These are phyloP conservation scores for Amphilophus citrinellus DNA, from an alignment of 2,113 vertebrate genomes.

Conservation along the genomic window DNA sequence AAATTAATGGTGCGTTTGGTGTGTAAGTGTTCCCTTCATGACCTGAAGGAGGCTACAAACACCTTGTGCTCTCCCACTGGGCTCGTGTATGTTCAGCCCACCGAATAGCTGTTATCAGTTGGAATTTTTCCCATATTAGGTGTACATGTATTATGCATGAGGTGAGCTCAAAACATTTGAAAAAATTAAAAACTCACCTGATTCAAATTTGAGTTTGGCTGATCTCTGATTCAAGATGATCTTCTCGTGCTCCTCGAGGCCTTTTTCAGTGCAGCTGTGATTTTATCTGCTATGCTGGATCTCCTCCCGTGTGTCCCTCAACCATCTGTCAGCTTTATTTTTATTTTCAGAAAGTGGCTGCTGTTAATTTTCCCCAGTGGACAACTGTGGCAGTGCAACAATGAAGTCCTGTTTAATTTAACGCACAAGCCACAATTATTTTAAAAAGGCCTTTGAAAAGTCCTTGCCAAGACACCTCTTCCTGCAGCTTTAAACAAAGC, in stretches of 20 bases:
- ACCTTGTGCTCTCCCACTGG: too few relatives aligned
- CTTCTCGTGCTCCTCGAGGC: neutral
- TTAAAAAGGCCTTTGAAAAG: neutral
- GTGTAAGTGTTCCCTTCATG: neutral
- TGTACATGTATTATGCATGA: neutral
- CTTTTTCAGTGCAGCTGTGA: neutral
- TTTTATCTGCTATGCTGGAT: neutral
- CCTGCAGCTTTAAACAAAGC: neutral
- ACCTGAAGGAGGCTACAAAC: neutral
- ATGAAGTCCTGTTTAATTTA: neutral
- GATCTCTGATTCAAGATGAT: neutral
- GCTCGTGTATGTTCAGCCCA: neutral
- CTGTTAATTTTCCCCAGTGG: neutral
- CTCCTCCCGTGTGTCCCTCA: neutral
- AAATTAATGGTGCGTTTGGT: rapidly evolving
- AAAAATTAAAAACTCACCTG: neutral
- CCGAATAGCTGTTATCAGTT: neutral
- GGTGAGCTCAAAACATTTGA: too few relatives aligned
- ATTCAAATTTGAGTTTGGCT: neutral
- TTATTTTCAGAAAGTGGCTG: neutral
- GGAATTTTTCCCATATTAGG: neutral
- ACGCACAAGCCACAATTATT: neutral
- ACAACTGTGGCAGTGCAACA: neutral
- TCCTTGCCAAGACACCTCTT: neutral
- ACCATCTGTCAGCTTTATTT: neutral